A percentile compares a stretch with the other conserved stretches of the same genome.
phyloP scores from a whole-genome alignment of 2,888 invertebrate species.

The Acleris sparsana region DNA sequence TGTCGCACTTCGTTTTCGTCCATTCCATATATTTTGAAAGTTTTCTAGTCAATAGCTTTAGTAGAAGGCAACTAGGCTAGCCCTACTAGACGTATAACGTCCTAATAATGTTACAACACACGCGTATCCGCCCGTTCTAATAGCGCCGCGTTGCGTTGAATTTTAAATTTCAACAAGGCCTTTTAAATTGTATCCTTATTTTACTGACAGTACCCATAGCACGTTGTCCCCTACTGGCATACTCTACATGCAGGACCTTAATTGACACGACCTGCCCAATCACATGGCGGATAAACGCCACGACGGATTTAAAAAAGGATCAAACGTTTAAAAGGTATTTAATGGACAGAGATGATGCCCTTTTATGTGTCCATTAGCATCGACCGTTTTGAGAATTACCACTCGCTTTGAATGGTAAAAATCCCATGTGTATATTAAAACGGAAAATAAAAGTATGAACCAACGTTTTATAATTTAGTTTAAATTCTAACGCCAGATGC shows the following conservation, averaged over 20 bases:
- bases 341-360: constrained; percentile 80
- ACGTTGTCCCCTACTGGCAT: constrained; percentile 6
- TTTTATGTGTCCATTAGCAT: constrained; percentile 81
- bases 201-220: too few species aligned
- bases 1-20: too few species aligned
- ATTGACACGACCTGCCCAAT: constrained; percentile 71
- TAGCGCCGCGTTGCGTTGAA: too few species aligned
- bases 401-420: constrained; percentile 54
- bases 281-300: constrained; percentile 73
- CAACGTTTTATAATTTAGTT: constrained; percentile 3
- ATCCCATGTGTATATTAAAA: background rate
- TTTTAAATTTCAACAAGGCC: too few species aligned
- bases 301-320: constrained; percentile 80
- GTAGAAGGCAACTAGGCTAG: too few species aligned
- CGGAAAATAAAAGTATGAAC: background rate
- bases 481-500: constrained; percentile 25
- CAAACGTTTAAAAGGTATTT: constrained; percentile 83
- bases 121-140: too few species aligned
- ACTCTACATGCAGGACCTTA: constrained; percentile 51
- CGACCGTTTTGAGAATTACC: constrained; percentile 77
- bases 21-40: too few species aligned
- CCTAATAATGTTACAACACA: too few species aligned
- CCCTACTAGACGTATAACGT: too few species aligned
- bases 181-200: too few species aligned
- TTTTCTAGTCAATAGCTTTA: too few species aligned